A percentile compares a stretch with the other conserved stretches of the same genome.
Evolutionary conservation across 2,113 vertebrate species (phyloP).

Genomic region (Thinocorus orbignyianus): DNA sequence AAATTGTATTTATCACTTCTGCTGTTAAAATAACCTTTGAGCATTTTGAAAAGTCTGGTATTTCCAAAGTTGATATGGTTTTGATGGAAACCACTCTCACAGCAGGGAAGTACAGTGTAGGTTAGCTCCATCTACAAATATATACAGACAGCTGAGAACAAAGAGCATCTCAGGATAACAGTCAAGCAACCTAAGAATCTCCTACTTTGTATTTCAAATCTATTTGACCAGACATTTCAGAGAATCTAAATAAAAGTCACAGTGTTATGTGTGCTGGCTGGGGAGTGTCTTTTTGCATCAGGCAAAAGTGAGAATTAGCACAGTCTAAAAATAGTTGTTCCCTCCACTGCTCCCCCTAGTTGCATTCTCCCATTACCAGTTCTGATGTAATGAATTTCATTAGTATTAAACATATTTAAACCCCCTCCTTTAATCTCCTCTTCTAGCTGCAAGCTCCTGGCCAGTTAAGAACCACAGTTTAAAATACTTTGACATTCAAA

Average conservation of each 20-base stretch:
- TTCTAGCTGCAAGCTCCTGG: slow-evolving; percentile 55
- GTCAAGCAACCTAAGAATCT: background rate
- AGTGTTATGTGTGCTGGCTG: background rate
- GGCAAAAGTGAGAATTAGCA: background rate
- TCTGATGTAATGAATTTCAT: slow-evolving; percentile 41
- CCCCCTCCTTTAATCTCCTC: background rate
- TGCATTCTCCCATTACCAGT: slow-evolving; percentile 27
- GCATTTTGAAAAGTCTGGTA: background rate
- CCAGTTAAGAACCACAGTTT: slow-evolving; percentile 12
- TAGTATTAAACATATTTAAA: background rate
- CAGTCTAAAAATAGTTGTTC: slow-evolving; percentile 12
- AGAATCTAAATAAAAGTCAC: background rate
- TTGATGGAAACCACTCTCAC: background rate
- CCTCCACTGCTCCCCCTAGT: slow-evolving; percentile 9
- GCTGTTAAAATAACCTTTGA: background rate
- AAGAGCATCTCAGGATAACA: background rate
- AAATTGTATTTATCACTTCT: background rate
- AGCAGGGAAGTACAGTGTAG: background rate
- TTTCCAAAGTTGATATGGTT: background rate
- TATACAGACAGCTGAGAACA: background rate
- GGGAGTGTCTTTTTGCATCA: background rate
- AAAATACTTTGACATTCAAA: slow-evolving; percentile 16
- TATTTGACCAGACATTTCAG: slow-evolving; percentile 19
- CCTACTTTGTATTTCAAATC: background rate
- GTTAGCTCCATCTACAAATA: background rate